Evolutionary conservation across 2,888 invertebrate genomes (phyloP), one percentile per base, ranked within the genome.

Genomic region (Cephalotes varians): DNA sequence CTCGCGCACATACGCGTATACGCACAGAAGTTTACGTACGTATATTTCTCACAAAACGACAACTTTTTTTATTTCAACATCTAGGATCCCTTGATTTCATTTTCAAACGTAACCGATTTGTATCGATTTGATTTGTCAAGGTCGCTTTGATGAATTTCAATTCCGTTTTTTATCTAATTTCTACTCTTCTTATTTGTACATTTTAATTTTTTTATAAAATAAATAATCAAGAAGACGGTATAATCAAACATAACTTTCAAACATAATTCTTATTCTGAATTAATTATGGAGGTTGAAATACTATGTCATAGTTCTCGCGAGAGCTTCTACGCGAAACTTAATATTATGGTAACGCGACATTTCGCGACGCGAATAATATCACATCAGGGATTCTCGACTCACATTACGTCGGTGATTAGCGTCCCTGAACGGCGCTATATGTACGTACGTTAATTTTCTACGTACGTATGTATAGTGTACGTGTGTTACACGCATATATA

Each of bases 401-500:
- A 28, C 72, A 31, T 77, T 77, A 77, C 54, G 56, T 69, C 21
- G 71, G n/a, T 40, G 77, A 69, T 56, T 71, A 77, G 54, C 44
- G 77, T 77, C 77, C 72, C 77, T 77, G 72, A 77, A 77, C 72
- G 44, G n/a, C 44, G 72, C 56, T 77, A 40, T 54, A 71, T 37
- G 58, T 51, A 77, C 82, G 28, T 65, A 69, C 80, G 81, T 85
- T 85, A 88, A 85, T 84, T 87, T 71, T 62, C 60, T 74, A 79
- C 81, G 37, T 3, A 47, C 4, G 15, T 44, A 44, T 1, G 1
- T 47, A 74, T 72, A 34, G 79, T 37, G 47, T 62, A 56, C 77
- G 56, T 72, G 76, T 62, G 69, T 47, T 10, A n/a, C 58, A 64
- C 77, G 25, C 64, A 71, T 69, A 86, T 85, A 77, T 82, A 58